phyloP scores from a whole-genome alignment of 2,113 vertebrate species.

The Pelmatolapia mariae region DNA sequence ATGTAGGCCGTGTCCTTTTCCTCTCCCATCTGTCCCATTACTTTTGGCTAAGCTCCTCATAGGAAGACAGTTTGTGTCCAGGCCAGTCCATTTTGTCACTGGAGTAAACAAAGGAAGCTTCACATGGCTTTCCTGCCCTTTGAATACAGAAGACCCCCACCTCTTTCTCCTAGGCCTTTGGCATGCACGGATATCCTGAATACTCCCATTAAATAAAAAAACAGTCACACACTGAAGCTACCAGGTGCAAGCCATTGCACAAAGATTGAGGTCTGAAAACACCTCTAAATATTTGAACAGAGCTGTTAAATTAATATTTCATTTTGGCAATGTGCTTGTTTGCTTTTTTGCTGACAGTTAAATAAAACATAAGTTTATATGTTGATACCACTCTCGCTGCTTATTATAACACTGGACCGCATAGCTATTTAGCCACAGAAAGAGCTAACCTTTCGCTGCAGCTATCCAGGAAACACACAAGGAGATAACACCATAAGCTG shows the following conservation, averaged over 20 bases:
- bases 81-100: slow-evolving; percentile 44
- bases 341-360: background rate
- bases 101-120: slow-evolving; percentile 68
- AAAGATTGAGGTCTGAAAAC: background rate
- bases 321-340: background rate
- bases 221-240: background rate
- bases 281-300: background rate
- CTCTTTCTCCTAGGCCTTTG: slow-evolving; percentile 29
- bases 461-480: background rate
- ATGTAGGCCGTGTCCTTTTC: slow-evolving; percentile 24
- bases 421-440: background rate
- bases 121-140: slow-evolving; percentile 63
- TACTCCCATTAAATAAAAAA: slow-evolving; percentile 32
- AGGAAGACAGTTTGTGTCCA: slow-evolving; percentile 43
- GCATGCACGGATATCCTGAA: slow-evolving; percentile 50
- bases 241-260: background rate
- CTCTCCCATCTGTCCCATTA: slow-evolving; percentile 31
- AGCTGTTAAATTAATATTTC: background rate
- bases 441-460: background rate
- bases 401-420: background rate
- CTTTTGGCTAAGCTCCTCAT: slow-evolving; percentile 27
- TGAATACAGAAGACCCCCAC: slow-evolving; percentile 37
- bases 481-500: background rate
- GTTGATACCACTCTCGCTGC: background rate
- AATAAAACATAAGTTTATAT: background rate